Evolutionary conservation across 2,113 vertebrate species (phyloP).

Genomic region (Emydocephalus ijimae): DNA sequence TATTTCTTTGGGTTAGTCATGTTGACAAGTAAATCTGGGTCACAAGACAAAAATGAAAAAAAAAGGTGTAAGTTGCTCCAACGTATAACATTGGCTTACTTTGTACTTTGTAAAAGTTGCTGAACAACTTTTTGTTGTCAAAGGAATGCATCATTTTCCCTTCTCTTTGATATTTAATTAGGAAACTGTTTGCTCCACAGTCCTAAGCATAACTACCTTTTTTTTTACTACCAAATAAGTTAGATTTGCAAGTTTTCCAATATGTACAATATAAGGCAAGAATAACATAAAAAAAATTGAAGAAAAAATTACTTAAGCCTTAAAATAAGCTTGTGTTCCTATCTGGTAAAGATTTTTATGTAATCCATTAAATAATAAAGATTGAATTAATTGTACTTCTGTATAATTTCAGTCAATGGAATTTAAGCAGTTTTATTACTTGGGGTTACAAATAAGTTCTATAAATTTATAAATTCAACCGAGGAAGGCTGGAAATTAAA

Average conservation of each 20-base stretch:
- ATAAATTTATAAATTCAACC: not conserved
- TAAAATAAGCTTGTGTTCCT: not conserved
- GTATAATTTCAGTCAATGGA: not conserved
- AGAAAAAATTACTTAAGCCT: not conserved
- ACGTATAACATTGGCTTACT: not conserved
- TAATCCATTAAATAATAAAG: not conserved
- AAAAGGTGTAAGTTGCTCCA: not conserved
- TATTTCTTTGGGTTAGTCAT: conserved; percentile 16
- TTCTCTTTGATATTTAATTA: not conserved
- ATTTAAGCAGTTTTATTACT: not conserved
- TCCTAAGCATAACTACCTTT: not conserved
- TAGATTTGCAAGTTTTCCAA: not conserved
- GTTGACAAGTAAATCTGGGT: not conserved
- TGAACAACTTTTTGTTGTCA: not conserved
- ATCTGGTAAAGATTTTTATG: not conserved
- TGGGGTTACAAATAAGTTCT: not conserved
- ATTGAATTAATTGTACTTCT: not conserved
- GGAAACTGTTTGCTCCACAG: not conserved
- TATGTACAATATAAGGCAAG: not conserved
- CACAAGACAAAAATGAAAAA: not conserved
- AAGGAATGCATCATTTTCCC: not conserved
- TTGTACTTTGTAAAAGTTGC: not conserved
- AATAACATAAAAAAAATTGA: not conserved
- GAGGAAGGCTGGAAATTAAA: not conserved
- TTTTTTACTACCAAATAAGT: not conserved